phyloP scores from a whole-genome alignment of 2,113 vertebrate genomes.

The Indicator maculatus region DNA sequence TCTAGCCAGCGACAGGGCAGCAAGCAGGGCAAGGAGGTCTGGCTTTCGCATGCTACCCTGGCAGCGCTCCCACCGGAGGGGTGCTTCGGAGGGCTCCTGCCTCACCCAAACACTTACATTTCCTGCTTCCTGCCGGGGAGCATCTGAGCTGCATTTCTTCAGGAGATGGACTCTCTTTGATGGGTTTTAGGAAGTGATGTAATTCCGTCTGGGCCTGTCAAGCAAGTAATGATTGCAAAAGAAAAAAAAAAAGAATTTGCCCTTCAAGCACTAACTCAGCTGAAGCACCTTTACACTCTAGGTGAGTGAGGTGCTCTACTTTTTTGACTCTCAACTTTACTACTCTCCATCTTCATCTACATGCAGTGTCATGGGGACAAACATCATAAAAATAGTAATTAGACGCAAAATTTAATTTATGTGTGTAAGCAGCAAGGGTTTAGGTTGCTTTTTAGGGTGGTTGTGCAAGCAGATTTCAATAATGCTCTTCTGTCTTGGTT shows the following conservation, averaged over 20 bases:
- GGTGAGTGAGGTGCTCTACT: background rate
- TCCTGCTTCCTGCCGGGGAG: constrained; percentile 87
- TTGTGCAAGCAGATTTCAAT: background rate
- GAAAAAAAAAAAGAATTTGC: constrained; percentile 48
- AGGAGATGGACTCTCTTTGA: constrained; percentile 79
- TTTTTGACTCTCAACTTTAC: background rate
- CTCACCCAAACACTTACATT: constrained; percentile 75
- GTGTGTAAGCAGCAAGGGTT: background rate
- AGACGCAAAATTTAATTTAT: background rate
- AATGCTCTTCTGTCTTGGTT: background rate
- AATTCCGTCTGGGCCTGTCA: constrained; percentile 87
- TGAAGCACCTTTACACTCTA: background rate
- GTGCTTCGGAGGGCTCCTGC: constrained; percentile 24
- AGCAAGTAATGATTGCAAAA: constrained; percentile 80
- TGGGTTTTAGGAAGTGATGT: constrained; percentile 90
- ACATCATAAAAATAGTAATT: background rate
- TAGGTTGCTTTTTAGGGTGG: background rate
- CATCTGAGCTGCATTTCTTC: constrained; percentile 77
- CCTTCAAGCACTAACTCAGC: constrained; percentile 50
- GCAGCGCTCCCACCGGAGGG: constrained; percentile 53
- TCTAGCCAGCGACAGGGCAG: constrained; percentile 44
- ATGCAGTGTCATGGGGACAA: background rate
- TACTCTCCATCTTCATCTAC: background rate
- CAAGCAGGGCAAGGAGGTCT: background rate
- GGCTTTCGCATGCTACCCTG: constrained; percentile 62